Base-by-base conservation (phyloP, 2,888 invertebrate species). In the Sisyra terminalis region DNA sequence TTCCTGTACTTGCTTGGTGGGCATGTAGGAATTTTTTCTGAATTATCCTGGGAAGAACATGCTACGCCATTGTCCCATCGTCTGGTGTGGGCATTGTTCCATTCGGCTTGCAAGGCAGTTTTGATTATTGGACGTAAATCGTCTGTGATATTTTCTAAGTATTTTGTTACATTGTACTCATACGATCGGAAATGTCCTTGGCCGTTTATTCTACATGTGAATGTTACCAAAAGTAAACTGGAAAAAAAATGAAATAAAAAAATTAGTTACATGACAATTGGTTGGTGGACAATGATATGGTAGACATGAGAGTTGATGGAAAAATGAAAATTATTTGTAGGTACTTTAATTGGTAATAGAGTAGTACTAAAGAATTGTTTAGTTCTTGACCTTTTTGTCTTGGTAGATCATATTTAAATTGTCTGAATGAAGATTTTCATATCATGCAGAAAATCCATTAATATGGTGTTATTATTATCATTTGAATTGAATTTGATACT, bases 1-100 rank as follows among this genome's bases (percentile, higher is more conserved):
- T 79, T 76, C 42, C 90, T 70, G 63, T 79, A 89, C 60, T 84
- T 86, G 65, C 78, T 82, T 2, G 85, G 85, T 8, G 84, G 84
- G 54, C 87, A 87, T 10, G 75, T 71, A 50, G 74, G 60, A 45
- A 65, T 57, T 55, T 70, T 66, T 50, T 64, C 55, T 45, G 62
- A 60, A 51, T 68, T 55, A 47, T 61, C 59, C 57, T 57, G 5
- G 47, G 35, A 49, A 41, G 51, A 52, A 47, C 58, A 55, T 45
- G 54, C 46, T 42, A 49, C 49, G 44, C 44, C 45, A 37, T 37
- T 18, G 34, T 40, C 43, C 47, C 45, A 32, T 44, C 40, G 17
- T 42, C 43, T 18, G 43, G 36, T 37, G 46, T 39, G 17, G 11
- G 34, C 24, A 10, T 40, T 29, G 17, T 31, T 40, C 14, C 42